Percentiles rank a stretch among this genome's conserved stretches.
Evolutionary conservation across 2,113 vertebrate genomes (phyloP).

Genomic region (Heliornis fulica): DNA sequence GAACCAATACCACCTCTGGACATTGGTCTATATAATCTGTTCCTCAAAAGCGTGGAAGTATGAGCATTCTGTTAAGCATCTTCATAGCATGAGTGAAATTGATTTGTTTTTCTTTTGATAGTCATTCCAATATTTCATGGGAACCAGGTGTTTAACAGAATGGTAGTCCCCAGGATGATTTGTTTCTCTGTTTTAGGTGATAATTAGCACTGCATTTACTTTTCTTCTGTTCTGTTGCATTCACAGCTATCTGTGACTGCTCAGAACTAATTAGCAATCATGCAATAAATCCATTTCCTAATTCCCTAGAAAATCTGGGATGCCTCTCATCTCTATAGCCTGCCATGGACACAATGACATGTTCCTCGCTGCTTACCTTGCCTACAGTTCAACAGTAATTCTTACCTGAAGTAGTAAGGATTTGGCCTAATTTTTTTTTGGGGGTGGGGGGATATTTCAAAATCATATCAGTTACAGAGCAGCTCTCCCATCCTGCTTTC

Average conservation of each 20-base stretch:
- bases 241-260: slow-evolving; percentile 19
- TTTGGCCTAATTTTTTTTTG: not conserved
- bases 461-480: not conserved
- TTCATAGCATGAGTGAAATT: not conserved
- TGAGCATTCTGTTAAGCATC: not conserved
- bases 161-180: slow-evolving; percentile 10
- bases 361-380: not conserved
- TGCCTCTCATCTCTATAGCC: not conserved
- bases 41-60: not conserved
- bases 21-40: not conserved
- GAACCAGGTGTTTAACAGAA: slow-evolving; percentile 17
- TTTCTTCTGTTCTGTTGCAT: slow-evolving; percentile 14
- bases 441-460: not conserved
- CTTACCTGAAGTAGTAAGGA: not conserved
- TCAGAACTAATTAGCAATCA: slow-evolving; percentile 53
- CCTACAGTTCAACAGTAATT: not conserved
- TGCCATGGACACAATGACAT: not conserved
- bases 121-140: slow-evolving; percentile 8
- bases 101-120: slow-evolving; percentile 23
- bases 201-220: slow-evolving; percentile 39
- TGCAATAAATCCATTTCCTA: slow-evolving; percentile 37
- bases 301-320: slow-evolving; percentile 32
- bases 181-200: slow-evolving; percentile 24
- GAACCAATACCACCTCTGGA: not conserved
- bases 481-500: not conserved